phyloP scores from a whole-genome alignment of 2,113 vertebrate species.

The Sylvilagus bachmani region DNA sequence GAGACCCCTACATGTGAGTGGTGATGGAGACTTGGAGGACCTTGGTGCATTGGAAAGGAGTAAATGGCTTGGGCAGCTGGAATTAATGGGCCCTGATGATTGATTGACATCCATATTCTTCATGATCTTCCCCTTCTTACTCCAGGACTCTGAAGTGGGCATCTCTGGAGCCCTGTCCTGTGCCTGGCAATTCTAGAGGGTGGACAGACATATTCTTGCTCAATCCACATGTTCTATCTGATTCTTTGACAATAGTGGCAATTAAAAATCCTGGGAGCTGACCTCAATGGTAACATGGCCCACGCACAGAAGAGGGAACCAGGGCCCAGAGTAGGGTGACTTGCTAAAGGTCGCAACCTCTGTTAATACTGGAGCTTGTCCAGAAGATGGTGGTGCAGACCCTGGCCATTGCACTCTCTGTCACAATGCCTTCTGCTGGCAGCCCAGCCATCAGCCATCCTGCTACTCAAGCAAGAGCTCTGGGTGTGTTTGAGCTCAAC shows the following conservation, averaged over 20 bases:
- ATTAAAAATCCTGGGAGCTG: background rate
- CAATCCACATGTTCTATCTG: background rate
- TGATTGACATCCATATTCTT: background rate
- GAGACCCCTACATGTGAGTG: background rate
- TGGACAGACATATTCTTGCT: background rate
- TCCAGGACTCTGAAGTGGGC: background rate
- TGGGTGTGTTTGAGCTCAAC: background rate
- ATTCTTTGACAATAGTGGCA: background rate
- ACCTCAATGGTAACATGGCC: background rate
- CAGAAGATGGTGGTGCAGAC: background rate
- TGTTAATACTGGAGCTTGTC: background rate
- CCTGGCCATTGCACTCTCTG: background rate
- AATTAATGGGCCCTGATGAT: background rate
- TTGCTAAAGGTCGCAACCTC: background rate
- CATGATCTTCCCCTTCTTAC: background rate
- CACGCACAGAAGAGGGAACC: background rate
- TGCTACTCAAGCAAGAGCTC: background rate
- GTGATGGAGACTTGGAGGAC: background rate
- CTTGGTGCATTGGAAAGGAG: background rate
- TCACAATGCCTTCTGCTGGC: background rate
- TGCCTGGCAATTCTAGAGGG: background rate
- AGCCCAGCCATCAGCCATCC: background rate
- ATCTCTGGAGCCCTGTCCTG: rapidly evolving
- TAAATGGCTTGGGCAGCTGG: background rate
- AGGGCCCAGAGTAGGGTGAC: background rate